These are phyloP conservation scores for Ailuropoda melanoleuca DNA, from an alignment of 2,113 vertebrate genomes.

Conservation along the genomic window DNA sequence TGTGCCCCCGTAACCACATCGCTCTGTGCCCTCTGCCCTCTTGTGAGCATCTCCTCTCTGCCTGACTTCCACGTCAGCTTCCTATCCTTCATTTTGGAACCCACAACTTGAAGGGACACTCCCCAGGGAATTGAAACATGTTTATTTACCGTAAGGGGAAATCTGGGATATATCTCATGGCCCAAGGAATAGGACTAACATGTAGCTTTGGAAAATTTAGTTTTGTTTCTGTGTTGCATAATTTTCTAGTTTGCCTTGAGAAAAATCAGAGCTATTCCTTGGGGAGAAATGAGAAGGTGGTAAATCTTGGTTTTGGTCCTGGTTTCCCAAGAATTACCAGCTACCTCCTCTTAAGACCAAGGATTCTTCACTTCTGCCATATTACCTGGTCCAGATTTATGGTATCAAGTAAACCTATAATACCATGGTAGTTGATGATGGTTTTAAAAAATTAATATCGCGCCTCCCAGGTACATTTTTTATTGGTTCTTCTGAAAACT, in stretches of 20 bases:
- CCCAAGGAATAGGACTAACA: not conserved
- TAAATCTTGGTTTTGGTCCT: not conserved
- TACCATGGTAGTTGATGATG: not conserved
- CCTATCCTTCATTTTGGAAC: not conserved
- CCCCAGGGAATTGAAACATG: not conserved
- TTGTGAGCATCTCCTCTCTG: not conserved
- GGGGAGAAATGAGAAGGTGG: not conserved
- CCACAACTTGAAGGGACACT: not conserved
- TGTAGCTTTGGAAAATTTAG: not conserved
- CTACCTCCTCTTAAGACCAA: not conserved
- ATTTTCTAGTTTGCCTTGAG: not conserved
- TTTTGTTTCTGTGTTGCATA: not conserved
- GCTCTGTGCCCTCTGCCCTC: not conserved
- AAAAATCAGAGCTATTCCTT: not conserved
- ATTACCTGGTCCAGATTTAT: not conserved
- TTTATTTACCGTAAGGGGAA: not conserved
- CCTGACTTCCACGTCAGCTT: not conserved
- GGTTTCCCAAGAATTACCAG: not conserved
- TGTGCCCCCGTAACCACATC: accelerated
- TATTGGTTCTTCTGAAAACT: not conserved
- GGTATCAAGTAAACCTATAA: not conserved
- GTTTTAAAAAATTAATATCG: not conserved
- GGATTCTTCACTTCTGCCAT: not conserved
- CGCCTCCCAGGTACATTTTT: not conserved
- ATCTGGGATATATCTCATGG: not conserved